Percentiles rank a stretch among this genome's conserved stretches.
Evolutionary conservation across 1,140 invertebrate genomes (phyloP).

Genomic region (Drosophila nigromelanica): DNA sequence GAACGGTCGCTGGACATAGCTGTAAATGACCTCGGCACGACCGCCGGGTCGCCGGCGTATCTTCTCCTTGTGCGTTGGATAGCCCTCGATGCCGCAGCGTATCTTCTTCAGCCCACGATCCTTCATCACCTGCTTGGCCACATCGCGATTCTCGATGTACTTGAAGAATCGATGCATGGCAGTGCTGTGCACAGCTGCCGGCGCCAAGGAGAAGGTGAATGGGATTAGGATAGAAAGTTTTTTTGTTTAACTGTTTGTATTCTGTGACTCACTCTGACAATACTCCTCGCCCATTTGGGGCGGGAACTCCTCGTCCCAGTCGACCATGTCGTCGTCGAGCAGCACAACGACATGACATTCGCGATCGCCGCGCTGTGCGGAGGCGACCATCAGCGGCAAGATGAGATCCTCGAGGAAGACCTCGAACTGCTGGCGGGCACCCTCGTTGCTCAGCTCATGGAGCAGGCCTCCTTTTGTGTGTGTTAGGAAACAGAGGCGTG

Average conservation of each 20-base stretch:
- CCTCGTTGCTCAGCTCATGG: slow-evolving; percentile 99
- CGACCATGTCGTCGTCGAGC: slow-evolving; percentile 97
- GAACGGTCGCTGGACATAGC: slow-evolving; percentile 99
- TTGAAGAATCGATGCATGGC: slow-evolving; percentile 99
- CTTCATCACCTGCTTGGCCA: slow-evolving; percentile 99
- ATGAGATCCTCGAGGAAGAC: slow-evolving; percentile 97
- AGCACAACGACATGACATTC: slow-evolving; percentile 98
- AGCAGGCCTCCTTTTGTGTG: slow-evolving; percentile 92
- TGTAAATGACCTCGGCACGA: slow-evolving; percentile 97
- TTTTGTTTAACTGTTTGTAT: no score
- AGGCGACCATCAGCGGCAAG: slow-evolving; percentile 97
- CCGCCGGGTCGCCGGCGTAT: slow-evolving; percentile 95
- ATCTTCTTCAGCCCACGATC: slow-evolving; percentile 99
- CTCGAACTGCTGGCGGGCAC: slow-evolving; percentile 98
- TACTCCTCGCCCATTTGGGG: slow-evolving; percentile 99
- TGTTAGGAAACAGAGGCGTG: slow-evolving; percentile 40
- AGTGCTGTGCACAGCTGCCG: slow-evolving; percentile 92
- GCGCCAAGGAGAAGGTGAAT: not conserved
- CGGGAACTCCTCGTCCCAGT: slow-evolving; percentile 99
- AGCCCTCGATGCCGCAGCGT: slow-evolving; percentile 99
- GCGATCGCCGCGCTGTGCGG: slow-evolving; percentile 94
- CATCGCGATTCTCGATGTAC: slow-evolving; percentile 99
- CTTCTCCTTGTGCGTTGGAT: slow-evolving; percentile 99
- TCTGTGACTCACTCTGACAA: slow-evolving; percentile 91
- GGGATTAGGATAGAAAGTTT: no score